Conservation (phyloP, 1,140 invertebrate genomes). For the Sipha flava region DNA sequence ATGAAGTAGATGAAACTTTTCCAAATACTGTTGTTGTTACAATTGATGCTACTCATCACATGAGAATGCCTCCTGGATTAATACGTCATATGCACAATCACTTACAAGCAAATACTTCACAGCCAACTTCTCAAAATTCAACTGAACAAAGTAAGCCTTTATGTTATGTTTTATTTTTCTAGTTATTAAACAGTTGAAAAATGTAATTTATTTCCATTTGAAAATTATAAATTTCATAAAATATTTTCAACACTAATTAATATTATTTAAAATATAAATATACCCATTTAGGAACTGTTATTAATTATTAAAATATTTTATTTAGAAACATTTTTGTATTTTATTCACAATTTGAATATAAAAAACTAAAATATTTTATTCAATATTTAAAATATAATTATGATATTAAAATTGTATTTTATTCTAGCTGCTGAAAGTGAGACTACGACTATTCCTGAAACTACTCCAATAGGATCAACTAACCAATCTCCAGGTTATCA, state of each 20-base stretch:
- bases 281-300: too few relatives aligned
- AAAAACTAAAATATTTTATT: too few relatives aligned
- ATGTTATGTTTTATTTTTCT: neutral
- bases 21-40: constrained; percentile 28
- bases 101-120: neutral
- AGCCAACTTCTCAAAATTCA: neutral
- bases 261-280: too few relatives aligned
- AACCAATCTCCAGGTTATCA: neutral
- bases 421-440: neutral
- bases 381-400: too few relatives aligned
- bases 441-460: neutral
- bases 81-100: constrained; percentile 9
- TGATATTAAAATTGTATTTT: neutral
- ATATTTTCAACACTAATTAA: too few relatives aligned
- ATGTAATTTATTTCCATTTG: too few relatives aligned
- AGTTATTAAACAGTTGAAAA: too few relatives aligned
- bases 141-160: neutral
- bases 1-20: constrained; percentile 23
- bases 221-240: too few relatives aligned
- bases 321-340: too few relatives aligned
- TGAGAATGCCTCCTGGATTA: constrained; percentile 20
- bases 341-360: too few relatives aligned
- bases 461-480: neutral
- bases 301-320: too few relatives aligned
- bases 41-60: constrained; percentile 22